Evolutionary conservation across 2,113 vertebrate species (phyloP), one percentile per base, ranked within the genome.

Genomic region (Condylura cristata): DNA sequence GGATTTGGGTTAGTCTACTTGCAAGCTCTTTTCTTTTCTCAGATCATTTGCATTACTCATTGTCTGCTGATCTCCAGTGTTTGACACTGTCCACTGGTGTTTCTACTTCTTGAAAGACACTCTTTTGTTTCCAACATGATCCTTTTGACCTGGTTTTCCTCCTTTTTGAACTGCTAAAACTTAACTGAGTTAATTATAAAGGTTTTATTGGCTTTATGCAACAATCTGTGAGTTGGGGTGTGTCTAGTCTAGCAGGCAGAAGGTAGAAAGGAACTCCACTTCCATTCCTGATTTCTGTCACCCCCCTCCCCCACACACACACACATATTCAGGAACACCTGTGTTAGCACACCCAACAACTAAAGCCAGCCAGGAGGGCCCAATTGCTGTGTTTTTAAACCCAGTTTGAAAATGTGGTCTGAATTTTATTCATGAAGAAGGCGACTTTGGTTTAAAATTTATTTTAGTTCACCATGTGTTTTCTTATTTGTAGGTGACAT

Each of bases 401-500:
- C 68, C 46, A 68, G 1, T 46, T 87, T 85, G 76, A 74, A 81
- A 66, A 9, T 83, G 48, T 58, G 8, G 37, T 56, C 63, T 81
- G 34, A 26, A 90, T 93, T 51, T 81, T 4, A n/a, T 76, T 86
- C 71, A 37, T 14, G 32, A 32, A 82, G 20, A 30, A 88, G 63
- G 70, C 66, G 44, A 18, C 17, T 92, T 90, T 90, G 51, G 17
- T 83, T 83, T 90, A 24, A 83, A 93, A 93, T 90, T 80, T 28
- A 78, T 82, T 86, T 70, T 44, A 71, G 37, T 78, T 86, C 37
- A 92, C 81, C 70, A 1, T 10, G 14, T 86, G 8, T 65, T 76
- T 13, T 97, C 79, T 80, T 98, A 22, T 60, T 98, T 98, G 58
- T 95, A 99, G 99, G 98, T 97, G 99, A 99, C 94, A 97, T 99